Evolutionary conservation across 2,113 vertebrate genomes (phyloP).

Genomic region (Acanthochromis polyacanthus): DNA sequence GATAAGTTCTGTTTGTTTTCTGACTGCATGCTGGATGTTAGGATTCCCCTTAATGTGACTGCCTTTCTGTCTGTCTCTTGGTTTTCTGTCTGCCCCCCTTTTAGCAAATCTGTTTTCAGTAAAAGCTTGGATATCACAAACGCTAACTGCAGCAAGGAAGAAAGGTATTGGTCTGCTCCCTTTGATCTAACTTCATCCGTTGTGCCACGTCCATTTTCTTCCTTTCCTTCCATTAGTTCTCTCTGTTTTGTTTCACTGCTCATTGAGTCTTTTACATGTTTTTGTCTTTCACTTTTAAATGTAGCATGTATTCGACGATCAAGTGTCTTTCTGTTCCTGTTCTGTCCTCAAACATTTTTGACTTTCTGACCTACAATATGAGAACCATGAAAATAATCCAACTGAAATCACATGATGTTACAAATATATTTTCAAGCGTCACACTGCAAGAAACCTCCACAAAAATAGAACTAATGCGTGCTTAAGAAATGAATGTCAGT

Average conservation of each 20-base stretch:
- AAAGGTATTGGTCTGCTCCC: slow-evolving; percentile 89
- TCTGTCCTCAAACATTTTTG: not conserved
- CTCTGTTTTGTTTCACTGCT: not conserved
- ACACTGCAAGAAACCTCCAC: not conserved
- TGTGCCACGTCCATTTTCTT: slow-evolving; percentile 18
- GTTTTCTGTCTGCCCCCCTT: slow-evolving; percentile 66
- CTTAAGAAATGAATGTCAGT: too few species aligned
- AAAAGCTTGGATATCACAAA: slow-evolving; percentile 99
- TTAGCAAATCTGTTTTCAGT: slow-evolving; percentile 91
- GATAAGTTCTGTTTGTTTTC: not conserved
- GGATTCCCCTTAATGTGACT: slow-evolving; percentile 63
- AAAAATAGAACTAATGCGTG: too few species aligned
- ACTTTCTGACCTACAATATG: not conserved
- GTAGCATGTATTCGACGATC: not conserved
- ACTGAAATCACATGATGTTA: too few species aligned
- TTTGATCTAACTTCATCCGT: slow-evolving; percentile 12
- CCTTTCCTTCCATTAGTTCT: not conserved
- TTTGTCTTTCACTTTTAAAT: slow-evolving; percentile 21
- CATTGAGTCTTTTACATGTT: not conserved
- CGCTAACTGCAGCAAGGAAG: slow-evolving; percentile 97
- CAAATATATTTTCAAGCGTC: too few species aligned
- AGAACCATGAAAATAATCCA: too few species aligned
- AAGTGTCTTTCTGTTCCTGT: not conserved
- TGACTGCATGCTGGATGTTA: slow-evolving; percentile 54
- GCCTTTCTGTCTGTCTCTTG: slow-evolving; percentile 74